These are phyloP conservation scores for Maccullochella peelii DNA, from an alignment of 2,113 vertebrate genomes.

Conservation along the genomic window DNA sequence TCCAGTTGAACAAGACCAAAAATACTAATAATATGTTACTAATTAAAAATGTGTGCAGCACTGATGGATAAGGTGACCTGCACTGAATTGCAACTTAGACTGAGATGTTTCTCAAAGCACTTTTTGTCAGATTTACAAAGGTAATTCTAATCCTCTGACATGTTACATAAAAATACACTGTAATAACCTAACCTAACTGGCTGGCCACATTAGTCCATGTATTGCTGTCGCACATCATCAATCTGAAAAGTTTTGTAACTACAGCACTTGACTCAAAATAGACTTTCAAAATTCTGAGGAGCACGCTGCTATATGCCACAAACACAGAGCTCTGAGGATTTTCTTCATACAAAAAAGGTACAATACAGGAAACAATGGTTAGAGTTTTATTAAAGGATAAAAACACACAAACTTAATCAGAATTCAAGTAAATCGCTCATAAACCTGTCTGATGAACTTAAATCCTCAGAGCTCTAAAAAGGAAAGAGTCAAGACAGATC, in stretches of 20 bases:
- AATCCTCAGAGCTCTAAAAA: conserved; percentile 66
- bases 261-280: background rate
- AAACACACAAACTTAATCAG: background rate
- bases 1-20: background rate
- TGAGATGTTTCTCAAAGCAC: background rate
- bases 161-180: background rate
- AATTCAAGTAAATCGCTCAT: background rate
- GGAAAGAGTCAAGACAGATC: conserved; percentile 9
- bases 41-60: conserved; percentile 44
- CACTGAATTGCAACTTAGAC: background rate
- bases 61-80: conserved; percentile 42
- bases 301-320: background rate
- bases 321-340: conserved; percentile 56
- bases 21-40: background rate
- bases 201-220: conserved; percentile 40
- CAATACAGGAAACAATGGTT: background rate
- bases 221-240: conserved; percentile 44
- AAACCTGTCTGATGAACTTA: background rate
- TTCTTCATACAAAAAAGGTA: background rate
- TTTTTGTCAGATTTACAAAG: background rate
- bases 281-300: conserved; percentile 9
- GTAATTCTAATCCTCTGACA: background rate
- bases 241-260: background rate
- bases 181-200: background rate
- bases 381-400: background rate